A percentile compares a stretch with the other conserved stretches of the same genome.
Evolutionary conservation across 1,140 invertebrate species (phyloP).

Genomic region (Leptestheria dahalacensis): DNA sequence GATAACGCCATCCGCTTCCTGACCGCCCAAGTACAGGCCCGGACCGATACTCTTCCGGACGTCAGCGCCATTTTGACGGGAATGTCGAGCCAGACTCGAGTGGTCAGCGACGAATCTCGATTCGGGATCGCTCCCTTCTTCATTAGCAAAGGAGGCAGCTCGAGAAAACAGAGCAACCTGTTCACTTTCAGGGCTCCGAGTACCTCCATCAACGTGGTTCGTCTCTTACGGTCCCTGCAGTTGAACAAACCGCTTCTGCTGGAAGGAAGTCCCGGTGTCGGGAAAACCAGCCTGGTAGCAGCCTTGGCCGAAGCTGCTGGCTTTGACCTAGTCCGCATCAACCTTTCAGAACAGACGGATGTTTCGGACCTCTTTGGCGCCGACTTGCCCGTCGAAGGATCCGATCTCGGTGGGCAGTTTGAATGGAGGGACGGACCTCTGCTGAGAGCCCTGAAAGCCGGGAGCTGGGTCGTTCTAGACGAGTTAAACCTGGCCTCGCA

Average conservation of each 20-base stretch:
- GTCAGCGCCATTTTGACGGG: neutral
- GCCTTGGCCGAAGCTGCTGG: conserved; percentile 77
- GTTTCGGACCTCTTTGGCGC: conserved; percentile 95
- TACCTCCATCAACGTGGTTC: conserved; percentile 62
- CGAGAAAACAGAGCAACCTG: conserved; percentile 7
- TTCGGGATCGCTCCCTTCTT: conserved; percentile 31
- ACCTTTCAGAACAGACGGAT: conserved; percentile 98
- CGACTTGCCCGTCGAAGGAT: conserved; percentile 87
- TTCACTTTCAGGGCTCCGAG: conserved; percentile 71
- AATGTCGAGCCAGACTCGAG: conserved; percentile 1
- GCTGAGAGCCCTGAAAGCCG: conserved; percentile 74
- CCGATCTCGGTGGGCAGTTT: conserved; percentile 60
- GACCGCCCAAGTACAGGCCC: conserved; percentile 8
- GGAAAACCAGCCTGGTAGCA: conserved; percentile 87
- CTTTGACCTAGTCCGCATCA: conserved; percentile 72
- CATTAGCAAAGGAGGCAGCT: conserved; percentile 24
- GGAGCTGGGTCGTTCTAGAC: conserved; percentile 94
- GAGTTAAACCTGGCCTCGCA: conserved; percentile 97
- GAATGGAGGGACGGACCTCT: conserved; percentile 93
- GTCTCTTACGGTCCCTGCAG: conserved; percentile 73
- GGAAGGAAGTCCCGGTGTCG: conserved; percentile 95
- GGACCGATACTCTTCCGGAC: neutral
- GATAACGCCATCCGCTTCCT: conserved; percentile 29
- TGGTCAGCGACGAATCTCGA: conserved; percentile 19
- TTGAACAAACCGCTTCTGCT: conserved; percentile 81